Evolutionary conservation across 2,888 invertebrate species (phyloP).

Genomic region (Watsonalla binaria): DNA sequence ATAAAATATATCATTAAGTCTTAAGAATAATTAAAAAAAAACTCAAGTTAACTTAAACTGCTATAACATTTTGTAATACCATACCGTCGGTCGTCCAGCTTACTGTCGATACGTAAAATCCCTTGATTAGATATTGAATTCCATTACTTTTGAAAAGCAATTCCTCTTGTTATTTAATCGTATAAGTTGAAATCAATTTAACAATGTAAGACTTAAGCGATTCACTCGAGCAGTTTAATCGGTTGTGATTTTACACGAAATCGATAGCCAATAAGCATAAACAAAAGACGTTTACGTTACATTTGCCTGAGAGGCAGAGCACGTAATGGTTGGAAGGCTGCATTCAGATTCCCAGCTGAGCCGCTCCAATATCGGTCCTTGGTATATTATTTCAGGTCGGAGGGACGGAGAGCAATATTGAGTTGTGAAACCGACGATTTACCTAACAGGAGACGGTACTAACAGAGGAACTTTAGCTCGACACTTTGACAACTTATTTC

Average conservation of each 20-base stretch:
- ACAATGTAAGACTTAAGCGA: slow-evolving; percentile 10
- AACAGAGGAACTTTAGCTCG: slow-evolving; percentile 69
- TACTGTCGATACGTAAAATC: too few relatives aligned
- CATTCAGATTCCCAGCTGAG: slow-evolving; percentile 60
- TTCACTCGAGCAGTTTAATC: slow-evolving; percentile 28
- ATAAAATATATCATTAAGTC: too few relatives aligned
- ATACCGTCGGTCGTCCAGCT: too few relatives aligned
- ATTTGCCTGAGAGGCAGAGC: slow-evolving; percentile 49
- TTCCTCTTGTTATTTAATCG: not conserved
- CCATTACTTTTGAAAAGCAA: too few relatives aligned
- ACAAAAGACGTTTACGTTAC: slow-evolving; percentile 65
- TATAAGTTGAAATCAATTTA: not conserved
- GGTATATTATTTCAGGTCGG: slow-evolving; percentile 69
- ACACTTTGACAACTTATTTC: slow-evolving; percentile 78
- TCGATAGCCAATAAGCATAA: slow-evolving; percentile 48
- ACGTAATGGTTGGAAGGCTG: slow-evolving; percentile 50
- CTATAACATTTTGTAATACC: too few relatives aligned
- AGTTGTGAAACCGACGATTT: slow-evolving; percentile 74
- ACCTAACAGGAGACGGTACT: slow-evolving; percentile 69
- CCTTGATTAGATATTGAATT: too few relatives aligned
- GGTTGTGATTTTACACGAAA: slow-evolving; percentile 25
- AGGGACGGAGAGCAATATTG: slow-evolving; percentile 62
- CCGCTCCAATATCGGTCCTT: slow-evolving; percentile 61
- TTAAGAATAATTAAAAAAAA: too few relatives aligned
- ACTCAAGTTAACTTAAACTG: too few relatives aligned